A percentile compares a stretch with the other conserved stretches of the same genome.
phyloP scores from a whole-genome alignment of 2,113 vertebrate species.

The Diphyllodes magnificus region DNA sequence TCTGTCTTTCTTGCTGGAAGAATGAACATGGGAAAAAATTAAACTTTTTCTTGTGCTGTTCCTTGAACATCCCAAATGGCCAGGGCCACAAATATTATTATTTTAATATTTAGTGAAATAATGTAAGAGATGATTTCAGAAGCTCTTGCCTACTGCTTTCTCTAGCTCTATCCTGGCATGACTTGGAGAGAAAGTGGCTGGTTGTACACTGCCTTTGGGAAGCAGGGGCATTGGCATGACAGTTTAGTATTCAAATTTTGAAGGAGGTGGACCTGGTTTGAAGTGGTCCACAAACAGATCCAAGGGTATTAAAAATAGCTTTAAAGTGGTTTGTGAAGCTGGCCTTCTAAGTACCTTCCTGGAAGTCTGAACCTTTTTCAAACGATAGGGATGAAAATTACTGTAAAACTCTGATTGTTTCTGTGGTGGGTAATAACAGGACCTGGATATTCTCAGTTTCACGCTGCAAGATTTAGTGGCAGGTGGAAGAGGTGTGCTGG shows the following conservation, averaged over 20 bases:
- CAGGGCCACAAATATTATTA: neutral
- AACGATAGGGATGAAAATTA: neutral
- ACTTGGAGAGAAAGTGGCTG: neutral
- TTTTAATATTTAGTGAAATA: neutral
- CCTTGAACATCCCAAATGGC: neutral
- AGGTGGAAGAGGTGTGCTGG: neutral
- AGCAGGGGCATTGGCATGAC: neutral
- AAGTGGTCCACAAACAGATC: neutral
- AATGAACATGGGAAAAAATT: neutral
- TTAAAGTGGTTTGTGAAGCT: neutral
- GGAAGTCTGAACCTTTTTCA: neutral
- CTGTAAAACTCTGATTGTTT: neutral
- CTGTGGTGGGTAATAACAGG: neutral
- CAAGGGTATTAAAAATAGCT: neutral
- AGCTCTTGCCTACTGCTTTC: neutral
- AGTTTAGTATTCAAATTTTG: neutral
- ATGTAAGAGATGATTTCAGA: neutral
- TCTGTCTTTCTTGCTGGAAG: neutral
- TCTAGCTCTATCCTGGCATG: neutral
- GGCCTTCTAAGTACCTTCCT: neutral
- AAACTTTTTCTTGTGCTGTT: neutral
- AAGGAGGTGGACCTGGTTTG: neutral
- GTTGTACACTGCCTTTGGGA: neutral
- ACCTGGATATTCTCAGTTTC: neutral
- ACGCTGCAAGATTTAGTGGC: neutral